Conservation (phyloP, 2,113 vertebrate species). For the Chaetorhynchus papuensis region DNA sequence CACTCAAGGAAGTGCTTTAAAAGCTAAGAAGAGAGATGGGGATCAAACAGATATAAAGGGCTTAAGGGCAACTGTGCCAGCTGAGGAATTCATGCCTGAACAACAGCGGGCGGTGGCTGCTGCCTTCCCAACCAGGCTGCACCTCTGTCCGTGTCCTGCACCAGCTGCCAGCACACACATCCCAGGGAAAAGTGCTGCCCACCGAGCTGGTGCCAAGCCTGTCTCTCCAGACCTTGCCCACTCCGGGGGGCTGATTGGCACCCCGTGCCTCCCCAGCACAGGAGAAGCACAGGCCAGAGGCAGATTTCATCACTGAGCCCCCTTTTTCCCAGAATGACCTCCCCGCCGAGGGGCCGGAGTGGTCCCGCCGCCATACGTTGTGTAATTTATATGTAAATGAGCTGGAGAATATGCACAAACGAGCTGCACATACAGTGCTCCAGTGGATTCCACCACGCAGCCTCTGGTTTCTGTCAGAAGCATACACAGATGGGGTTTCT, state of each 20-base stretch:
- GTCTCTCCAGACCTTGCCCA: background rate
- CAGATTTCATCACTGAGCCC: background rate
- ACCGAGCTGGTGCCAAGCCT: fast-evolving
- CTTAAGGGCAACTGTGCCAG: constrained; percentile 36
- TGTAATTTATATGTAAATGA: constrained; percentile 57
- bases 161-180: fast-evolving
- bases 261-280: fast-evolving
- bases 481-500: background rate
- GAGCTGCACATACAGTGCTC: background rate
- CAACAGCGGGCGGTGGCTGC: background rate
- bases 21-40: constrained; percentile 38
- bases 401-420: background rate
- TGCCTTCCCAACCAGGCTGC: background rate
- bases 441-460: background rate
- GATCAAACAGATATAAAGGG: constrained; percentile 46
- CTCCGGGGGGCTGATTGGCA: background rate
- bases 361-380: fast-evolving
- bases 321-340: background rate
- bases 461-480: constrained; percentile 45
- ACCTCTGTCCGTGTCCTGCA: background rate
- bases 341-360: background rate
- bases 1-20: constrained; percentile 60
- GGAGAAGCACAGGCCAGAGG: background rate
- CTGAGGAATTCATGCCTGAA: constrained; percentile 45
- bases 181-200: background rate